Conservation (phyloP, 2,113 vertebrate genomes). For the Acrocephalus arundinaceus region DNA sequence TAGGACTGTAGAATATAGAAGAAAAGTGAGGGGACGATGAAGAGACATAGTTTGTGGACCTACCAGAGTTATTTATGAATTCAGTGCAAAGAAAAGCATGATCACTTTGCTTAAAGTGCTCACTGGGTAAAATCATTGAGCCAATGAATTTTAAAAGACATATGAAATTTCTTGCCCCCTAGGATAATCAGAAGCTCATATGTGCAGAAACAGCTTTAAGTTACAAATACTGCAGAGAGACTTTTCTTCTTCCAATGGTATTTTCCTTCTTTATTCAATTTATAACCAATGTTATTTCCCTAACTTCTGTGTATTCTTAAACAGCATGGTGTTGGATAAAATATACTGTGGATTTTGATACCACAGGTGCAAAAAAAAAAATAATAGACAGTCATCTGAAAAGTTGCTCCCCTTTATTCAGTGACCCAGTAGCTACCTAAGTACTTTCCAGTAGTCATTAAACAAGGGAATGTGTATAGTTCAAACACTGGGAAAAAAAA, state of each 20-base stretch:
- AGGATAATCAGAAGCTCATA: background rate
- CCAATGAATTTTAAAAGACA: background rate
- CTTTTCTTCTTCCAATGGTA: background rate
- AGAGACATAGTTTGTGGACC: background rate
- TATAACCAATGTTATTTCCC: background rate
- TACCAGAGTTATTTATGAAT: background rate
- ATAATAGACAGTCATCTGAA: background rate
- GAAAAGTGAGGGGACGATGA: background rate
- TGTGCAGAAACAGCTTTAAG: background rate
- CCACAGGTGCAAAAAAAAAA: background rate
- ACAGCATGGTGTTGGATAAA: background rate
- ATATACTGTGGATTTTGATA: background rate
- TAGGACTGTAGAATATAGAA: background rate
- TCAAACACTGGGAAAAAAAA: background rate
- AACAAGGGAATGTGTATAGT: rapidly evolving
- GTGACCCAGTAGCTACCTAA: background rate
- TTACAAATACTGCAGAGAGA: background rate
- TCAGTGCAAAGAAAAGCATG: background rate
- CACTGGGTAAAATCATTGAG: background rate
- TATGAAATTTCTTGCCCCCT: background rate
- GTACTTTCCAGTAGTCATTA: background rate
- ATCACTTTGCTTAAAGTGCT: background rate
- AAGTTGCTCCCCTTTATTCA: background rate
- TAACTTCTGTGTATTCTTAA: background rate
- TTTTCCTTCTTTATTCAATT: background rate